Evolutionary conservation across 2,888 invertebrate genomes (phyloP).

Genomic region (Andrena haemorrhoa): DNA sequence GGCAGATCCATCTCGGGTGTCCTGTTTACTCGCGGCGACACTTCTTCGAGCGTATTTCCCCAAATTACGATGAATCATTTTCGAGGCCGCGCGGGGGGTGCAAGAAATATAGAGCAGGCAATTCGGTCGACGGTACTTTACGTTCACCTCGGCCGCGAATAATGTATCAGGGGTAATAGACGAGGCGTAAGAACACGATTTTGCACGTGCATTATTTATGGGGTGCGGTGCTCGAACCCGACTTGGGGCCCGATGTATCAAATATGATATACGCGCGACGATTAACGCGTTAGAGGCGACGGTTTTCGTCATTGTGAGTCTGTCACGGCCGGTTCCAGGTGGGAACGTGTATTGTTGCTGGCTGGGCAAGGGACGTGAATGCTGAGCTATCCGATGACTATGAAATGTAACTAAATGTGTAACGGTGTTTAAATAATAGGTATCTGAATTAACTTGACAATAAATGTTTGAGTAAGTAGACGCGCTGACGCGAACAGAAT

Average conservation of each 20-base stretch:
- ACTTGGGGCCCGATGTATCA: not conserved
- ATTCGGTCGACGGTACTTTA: conserved; percentile 14
- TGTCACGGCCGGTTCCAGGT: no score
- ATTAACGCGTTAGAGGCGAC: not conserved
- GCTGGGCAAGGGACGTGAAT: no score
- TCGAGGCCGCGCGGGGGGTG: not conserved
- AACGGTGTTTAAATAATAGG: no score
- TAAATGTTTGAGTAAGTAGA: no score
- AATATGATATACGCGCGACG: not conserved
- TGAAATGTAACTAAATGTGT: no score
- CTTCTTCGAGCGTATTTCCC: not conserved
- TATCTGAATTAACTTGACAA: no score
- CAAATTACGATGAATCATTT: conserved; percentile 19
- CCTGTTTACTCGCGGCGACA: not conserved
- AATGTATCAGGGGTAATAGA: conserved; percentile 24
- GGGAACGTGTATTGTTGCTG: no score
- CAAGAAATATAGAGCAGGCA: conserved; percentile 28
- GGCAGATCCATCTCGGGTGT: not conserved
- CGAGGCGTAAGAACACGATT: conserved; percentile 36
- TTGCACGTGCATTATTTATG: conserved; percentile 43
- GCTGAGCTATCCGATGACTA: no score
- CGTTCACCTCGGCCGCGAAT: conserved; percentile 6
- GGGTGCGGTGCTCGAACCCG: not conserved
- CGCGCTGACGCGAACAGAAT: no score
- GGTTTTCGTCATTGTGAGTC: no score